Conservation (phyloP, 2,797 vertebrate species). For the Sciurus carolinensis region DNA sequence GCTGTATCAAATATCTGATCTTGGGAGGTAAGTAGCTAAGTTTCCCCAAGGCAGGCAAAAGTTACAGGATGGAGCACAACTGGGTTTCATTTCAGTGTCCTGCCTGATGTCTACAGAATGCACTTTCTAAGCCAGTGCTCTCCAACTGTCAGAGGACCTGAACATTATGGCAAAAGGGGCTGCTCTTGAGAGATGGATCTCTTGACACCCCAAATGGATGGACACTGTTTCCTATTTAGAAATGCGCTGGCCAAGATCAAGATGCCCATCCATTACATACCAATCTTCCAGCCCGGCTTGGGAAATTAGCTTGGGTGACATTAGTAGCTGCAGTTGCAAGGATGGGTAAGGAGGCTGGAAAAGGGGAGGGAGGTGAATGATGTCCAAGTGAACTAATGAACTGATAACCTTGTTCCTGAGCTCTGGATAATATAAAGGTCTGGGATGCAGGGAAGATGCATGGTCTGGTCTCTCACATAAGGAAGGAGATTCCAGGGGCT, state of each 20-base stretch:
- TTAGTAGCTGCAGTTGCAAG: not conserved
- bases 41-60: slow-evolving; percentile 16
- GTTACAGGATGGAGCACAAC: not conserved
- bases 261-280: rapidly evolving
- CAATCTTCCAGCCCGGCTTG: not conserved
- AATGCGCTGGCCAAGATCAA: not conserved
- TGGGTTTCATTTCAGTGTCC: not conserved
- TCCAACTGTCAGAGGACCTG: not conserved
- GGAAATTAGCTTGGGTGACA: not conserved
- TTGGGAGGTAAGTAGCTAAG: not conserved
- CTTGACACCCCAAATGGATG: not conserved
- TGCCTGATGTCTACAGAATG: not conserved
- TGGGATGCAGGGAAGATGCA: not conserved
- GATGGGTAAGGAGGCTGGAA: not conserved
- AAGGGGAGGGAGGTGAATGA: too few species aligned
- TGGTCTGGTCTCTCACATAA: not conserved
- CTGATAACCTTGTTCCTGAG: not conserved
- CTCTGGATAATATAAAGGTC: not conserved
- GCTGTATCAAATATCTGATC: not conserved
- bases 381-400: not conserved
- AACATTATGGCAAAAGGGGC: not conserved
- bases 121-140: not conserved
- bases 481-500: not conserved
- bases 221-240: not conserved
- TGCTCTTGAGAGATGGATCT: not conserved